A percentile compares a stretch with the other conserved stretches of the same genome.
Conservation (phyloP, 37 sponge, comb jelly and placozoan genomes). For the Cladorhizidae sp. region DNA sequence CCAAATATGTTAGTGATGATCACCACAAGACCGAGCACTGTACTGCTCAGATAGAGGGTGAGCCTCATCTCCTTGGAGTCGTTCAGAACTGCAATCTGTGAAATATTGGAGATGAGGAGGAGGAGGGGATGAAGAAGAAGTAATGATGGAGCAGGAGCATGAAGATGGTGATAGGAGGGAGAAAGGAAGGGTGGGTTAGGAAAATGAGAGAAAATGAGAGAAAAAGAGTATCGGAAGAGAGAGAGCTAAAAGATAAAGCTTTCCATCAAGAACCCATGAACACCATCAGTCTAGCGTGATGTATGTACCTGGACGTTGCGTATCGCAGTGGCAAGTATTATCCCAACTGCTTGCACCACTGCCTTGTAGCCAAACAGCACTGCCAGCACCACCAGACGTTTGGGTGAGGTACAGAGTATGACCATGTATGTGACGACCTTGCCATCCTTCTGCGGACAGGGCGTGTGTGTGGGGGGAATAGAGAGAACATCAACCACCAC, state of each 20-base stretch:
- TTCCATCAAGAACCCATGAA: neutral
- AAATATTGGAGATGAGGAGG: neutral
- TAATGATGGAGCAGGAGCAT: too few species aligned
- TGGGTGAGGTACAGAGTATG: slow-evolving; percentile 11
- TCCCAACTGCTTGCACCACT: slow-evolving; percentile 37
- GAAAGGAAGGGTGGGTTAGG: too few species aligned
- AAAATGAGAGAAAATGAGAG: too few species aligned
- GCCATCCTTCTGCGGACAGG: slow-evolving; percentile 16
- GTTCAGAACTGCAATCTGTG: slow-evolving; percentile 36
- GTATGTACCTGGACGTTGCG: slow-evolving; percentile 26
- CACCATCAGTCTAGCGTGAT: neutral
- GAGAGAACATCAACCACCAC: neutral
- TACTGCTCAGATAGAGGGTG: slow-evolving; percentile 45
- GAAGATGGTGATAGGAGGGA: too few species aligned
- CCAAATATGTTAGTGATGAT: slow-evolving; percentile 15
- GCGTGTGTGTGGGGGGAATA: neutral
- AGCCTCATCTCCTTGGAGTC: slow-evolving; percentile 49
- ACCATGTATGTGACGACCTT: slow-evolving; percentile 20
- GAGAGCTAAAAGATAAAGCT: neutral
- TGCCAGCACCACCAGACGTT: slow-evolving; percentile 2
- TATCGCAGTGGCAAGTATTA: slow-evolving; percentile 46
- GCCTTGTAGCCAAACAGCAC: slow-evolving; percentile 57
- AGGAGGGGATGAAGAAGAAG: too few species aligned
- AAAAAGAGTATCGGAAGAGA: too few species aligned
- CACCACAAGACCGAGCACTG: slow-evolving; percentile 19